Evolutionary conservation across 2,797 vertebrate species (phyloP).

Genomic region (Saguinus oedipus): DNA sequence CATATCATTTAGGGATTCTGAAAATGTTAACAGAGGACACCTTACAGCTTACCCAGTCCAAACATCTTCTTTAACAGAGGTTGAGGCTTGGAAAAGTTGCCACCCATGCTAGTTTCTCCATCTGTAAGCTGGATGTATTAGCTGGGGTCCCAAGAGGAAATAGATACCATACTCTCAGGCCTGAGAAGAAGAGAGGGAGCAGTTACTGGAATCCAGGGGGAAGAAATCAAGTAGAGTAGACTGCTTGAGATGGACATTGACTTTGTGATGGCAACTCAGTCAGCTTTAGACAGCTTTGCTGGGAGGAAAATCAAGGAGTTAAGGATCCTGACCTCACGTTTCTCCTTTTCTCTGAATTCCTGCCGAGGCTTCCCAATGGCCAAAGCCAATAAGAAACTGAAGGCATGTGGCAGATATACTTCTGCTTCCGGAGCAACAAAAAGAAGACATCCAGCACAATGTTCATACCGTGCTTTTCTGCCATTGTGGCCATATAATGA

Average conservation of each 20-base stretch:
- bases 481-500: not conserved
- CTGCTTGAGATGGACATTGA: not conserved
- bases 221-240: not conserved
- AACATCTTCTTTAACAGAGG: not conserved
- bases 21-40: not conserved
- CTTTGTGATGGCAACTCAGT: not conserved
- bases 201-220: not conserved
- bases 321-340: not conserved
- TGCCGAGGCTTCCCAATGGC: constrained; percentile 16
- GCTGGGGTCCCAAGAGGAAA: not conserved
- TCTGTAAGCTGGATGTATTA: not conserved
- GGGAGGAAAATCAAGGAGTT: not conserved
- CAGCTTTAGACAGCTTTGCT: not conserved
- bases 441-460: not conserved
- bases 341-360: not conserved
- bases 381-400: not conserved
- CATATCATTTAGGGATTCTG: not conserved
- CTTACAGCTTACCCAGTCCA: not conserved
- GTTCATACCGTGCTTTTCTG: not conserved
- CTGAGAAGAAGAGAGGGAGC: not conserved
- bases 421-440: not conserved
- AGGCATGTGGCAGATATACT: not conserved
- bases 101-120: not conserved
- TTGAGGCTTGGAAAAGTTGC: not conserved
- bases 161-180: not conserved